phyloP scores from a whole-genome alignment of 2,113 vertebrate species.

The Vombatus ursinus region DNA sequence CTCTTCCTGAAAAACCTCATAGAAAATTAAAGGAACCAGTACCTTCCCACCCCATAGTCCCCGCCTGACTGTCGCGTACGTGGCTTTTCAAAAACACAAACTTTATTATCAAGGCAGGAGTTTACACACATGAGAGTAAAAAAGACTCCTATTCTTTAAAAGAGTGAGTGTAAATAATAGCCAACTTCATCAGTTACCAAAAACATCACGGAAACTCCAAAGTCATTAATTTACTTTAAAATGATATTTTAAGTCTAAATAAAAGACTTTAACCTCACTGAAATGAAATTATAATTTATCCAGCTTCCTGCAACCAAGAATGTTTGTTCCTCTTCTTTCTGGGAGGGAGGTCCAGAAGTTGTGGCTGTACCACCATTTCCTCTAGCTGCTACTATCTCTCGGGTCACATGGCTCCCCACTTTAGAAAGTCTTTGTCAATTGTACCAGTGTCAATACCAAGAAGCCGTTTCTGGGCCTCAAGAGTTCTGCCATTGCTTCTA shows the following conservation, averaged over 20 bases:
- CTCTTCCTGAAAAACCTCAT: neutral
- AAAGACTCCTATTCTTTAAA: neutral
- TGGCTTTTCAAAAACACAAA: neutral
- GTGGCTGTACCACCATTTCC: neutral
- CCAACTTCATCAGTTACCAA: neutral
- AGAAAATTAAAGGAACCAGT: neutral
- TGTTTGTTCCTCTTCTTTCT: constrained; percentile 2
- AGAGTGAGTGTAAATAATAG: neutral
- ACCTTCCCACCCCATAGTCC: neutral
- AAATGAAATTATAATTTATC: neutral
- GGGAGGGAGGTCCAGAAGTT: neutral
- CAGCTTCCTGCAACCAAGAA: neutral
- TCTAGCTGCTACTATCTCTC: neutral
- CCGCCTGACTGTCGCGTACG: neutral
- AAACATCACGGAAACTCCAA: neutral
- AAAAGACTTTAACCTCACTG: neutral
- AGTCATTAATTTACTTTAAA: constrained; percentile 14
- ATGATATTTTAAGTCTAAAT: constrained; percentile 21
- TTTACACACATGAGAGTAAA: neutral
- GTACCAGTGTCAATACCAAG: neutral
- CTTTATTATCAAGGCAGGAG: neutral
- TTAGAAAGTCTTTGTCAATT: neutral
- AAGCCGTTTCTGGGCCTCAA: neutral
- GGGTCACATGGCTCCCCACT: neutral
- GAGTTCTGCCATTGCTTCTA: neutral